phyloP scores from a whole-genome alignment of 1,140 invertebrate genomes.

The Brachionus asplanchnoidis region DNA sequence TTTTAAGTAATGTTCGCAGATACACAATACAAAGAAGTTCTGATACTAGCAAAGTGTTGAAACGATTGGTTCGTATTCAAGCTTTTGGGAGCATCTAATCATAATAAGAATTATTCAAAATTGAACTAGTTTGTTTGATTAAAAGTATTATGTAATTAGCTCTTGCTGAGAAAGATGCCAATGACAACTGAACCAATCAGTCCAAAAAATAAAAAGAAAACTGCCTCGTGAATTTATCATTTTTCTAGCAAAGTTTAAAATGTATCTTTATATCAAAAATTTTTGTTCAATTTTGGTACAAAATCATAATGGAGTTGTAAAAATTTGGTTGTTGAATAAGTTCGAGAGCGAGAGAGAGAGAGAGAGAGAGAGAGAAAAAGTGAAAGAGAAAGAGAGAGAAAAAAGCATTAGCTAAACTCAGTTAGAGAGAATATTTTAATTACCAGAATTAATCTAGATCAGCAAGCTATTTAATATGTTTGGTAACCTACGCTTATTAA shows the following conservation, averaged over 20 bases:
- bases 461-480: not conserved
- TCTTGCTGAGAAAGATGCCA: not conserved
- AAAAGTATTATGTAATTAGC: not conserved
- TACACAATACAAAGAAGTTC: not conserved
- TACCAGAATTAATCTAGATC: not conserved
- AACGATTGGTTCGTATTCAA: not conserved
- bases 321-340: not conserved
- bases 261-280: not conserved
- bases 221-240: not conserved
- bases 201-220: not conserved
- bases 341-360: not conserved
- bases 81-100: not conserved
- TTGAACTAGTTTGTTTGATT: not conserved
- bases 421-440: not conserved
- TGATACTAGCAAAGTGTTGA: not conserved
- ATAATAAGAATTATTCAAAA: not conserved
- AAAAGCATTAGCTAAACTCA: not conserved
- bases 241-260: not conserved
- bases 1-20: not conserved
- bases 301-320: not conserved
- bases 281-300: not conserved
- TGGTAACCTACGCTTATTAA: not conserved
- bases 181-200: not conserved
- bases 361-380: not conserved
- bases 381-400: not conserved